phyloP scores from a whole-genome alignment of 2,113 vertebrate species.

The Gobius niger region DNA sequence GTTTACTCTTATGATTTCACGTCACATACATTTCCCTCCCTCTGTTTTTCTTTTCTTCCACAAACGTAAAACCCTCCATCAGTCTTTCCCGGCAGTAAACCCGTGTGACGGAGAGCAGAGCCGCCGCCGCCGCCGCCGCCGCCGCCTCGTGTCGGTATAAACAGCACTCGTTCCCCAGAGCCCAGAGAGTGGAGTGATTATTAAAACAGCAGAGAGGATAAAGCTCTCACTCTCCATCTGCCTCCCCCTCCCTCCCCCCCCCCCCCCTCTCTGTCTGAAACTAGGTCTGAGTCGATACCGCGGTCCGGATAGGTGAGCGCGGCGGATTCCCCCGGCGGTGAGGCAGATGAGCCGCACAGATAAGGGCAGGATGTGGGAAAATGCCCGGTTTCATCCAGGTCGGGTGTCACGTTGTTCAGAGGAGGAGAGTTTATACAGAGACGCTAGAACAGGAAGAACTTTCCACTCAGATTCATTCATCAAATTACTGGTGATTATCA shows the following conservation, averaged over 20 bases:
- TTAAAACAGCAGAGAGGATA: conserved; percentile 68
- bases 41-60: background rate
- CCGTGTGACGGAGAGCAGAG: conserved; percentile 46
- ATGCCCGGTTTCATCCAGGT: background rate
- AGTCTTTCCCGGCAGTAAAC: no score
- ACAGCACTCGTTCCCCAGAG: conserved; percentile 62
- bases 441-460: no score
- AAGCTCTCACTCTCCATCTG: conserved; percentile 44
- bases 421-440: background rate
- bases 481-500: no score
- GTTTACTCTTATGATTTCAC: no score
- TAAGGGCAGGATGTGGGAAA: background rate
- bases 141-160: conserved; percentile 45
- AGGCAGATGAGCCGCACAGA: conserved; percentile 5
- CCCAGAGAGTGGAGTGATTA: conserved; percentile 59
- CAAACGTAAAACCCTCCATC: background rate
- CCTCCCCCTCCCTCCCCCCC: conserved; percentile 13
- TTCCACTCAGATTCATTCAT: no score
- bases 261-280: conserved; percentile 44
- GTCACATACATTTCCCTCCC: no score
- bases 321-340: conserved; percentile 3
- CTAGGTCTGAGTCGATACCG: conserved; percentile 47
- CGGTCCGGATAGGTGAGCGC: conserved; percentile 10
- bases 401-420: background rate
- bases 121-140: conserved; percentile 44